phyloP scores from a whole-genome alignment of 2,888 invertebrate species.

The Homarus gammarus region DNA sequence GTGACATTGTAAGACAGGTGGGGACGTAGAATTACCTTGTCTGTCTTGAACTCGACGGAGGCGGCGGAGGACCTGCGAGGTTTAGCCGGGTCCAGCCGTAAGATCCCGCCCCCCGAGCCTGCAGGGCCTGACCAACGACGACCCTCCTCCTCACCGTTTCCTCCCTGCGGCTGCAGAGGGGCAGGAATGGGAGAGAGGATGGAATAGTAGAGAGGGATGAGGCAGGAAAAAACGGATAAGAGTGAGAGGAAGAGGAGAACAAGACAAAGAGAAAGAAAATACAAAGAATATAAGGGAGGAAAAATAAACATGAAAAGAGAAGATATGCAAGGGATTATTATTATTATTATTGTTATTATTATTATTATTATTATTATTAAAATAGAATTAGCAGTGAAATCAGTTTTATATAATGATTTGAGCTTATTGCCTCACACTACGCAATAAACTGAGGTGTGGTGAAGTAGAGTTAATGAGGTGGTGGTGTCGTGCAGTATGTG shows the following conservation, averaged over 20 bases:
- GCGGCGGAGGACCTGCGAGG: conserved; percentile 80
- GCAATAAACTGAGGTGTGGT: too few relatives aligned
- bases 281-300: neutral
- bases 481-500: too few relatives aligned
- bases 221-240: too few relatives aligned
- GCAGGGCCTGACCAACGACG: conserved; percentile 37
- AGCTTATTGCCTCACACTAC: too few relatives aligned
- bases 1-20: neutral
- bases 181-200: neutral
- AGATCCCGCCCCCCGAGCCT: conserved; percentile 79
- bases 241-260: too few relatives aligned
- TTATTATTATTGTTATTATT: neutral
- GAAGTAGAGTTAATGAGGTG: too few relatives aligned
- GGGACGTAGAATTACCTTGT: conserved; percentile 45
- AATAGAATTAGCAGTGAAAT: neutral
- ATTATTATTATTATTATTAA: neutral
- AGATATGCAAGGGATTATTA: neutral
- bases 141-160: conserved; percentile 48
- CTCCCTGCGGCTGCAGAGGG: conserved; percentile 26
- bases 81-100: conserved; percentile 81
- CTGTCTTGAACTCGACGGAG: conserved; percentile 79
- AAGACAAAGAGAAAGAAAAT: too few relatives aligned
- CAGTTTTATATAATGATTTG: too few relatives aligned
- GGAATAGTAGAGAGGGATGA: too few relatives aligned
- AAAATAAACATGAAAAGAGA: neutral